phyloP scores from a whole-genome alignment of 1,140 invertebrate species.

The Mizuhopecten yessoensis region DNA sequence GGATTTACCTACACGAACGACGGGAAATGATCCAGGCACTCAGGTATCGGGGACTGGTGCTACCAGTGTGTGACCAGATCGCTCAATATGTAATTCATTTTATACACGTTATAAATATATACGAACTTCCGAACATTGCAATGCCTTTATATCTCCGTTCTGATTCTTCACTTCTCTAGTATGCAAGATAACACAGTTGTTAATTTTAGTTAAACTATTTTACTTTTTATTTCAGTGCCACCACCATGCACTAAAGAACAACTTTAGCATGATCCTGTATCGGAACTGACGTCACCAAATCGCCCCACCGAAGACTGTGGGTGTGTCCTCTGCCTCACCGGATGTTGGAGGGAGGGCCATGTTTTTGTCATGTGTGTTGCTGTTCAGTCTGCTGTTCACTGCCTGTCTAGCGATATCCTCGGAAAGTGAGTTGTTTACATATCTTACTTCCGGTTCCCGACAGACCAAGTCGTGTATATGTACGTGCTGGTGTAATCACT shows the following conservation, averaged over 20 bases:
- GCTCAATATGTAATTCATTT: background rate
- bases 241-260: background rate
- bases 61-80: background rate
- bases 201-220: background rate
- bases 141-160: background rate
- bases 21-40: background rate
- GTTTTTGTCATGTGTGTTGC: slow-evolving; percentile 32
- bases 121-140: background rate
- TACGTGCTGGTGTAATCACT: too few relatives aligned
- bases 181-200: background rate
- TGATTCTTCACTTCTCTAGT: too few relatives aligned
- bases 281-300: background rate
- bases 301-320: background rate
- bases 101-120: background rate
- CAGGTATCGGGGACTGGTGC: background rate
- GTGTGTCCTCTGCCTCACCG: background rate
- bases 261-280: background rate
- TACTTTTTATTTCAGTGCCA: background rate
- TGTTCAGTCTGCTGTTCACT: slow-evolving; percentile 27
- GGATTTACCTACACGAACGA: background rate
- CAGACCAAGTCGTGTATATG: background rate
- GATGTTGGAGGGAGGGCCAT: slow-evolving; percentile 36
- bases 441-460: background rate
- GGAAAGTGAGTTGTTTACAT: slow-evolving; percentile 9
- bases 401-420: slow-evolving; percentile 11